Base-by-base conservation (phyloP, 2,797 vertebrate species). In the Leptoclinus maculatus region DNA sequence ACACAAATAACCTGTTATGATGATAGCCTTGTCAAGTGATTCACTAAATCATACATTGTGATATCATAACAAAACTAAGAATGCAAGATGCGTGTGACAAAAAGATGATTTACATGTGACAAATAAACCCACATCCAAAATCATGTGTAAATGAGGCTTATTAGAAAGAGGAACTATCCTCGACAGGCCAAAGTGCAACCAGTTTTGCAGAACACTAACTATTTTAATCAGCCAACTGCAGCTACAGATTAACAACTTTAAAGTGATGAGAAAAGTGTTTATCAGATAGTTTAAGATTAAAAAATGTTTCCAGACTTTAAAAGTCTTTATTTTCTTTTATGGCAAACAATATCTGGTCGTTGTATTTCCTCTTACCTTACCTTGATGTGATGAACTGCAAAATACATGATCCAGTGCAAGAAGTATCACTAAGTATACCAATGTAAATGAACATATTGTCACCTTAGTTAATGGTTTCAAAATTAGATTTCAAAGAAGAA, bases 101-200 rank as follows among this genome's bases (percentile, higher is more conserved):
- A 25, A 27, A 32, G 0, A 23, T 79, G 67, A 74, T 10, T n/a
- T 21, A 1, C 0, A 8, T 14, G 5, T 45, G 16, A 8, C 0
- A 32, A 27, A 3, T 23, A 5, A 41, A 17, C 14, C 10, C 38
- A 54, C 11, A 47, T 21, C 12, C 2, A 19, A 38, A 2, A 75
- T 54, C 59, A 54, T 41, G 10, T 56, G 49, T 12, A 2, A 11
- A 23, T 53, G 1, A 29, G 2, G 16, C 1, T 53, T 3, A 10
- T n/a, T 17, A 60, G 57, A 75, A 85, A 83, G 8, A 79, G 76
- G 69, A 90, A 87, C 5, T 70, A 14, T 3, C 3, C 6, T 39
- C 21, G 2, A 17, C 36, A 25, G 11, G n/a, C 1, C 0, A 34
- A 9, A 32, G 3, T 16, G 5, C 1, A 17, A 17, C 5, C 23